A percentile compares a stretch with the other conserved stretches of the same genome.
These are phyloP conservation scores for Lomographa bimaculata DNA, from an alignment of 2,888 invertebrate genomes.

Conservation along the genomic window DNA sequence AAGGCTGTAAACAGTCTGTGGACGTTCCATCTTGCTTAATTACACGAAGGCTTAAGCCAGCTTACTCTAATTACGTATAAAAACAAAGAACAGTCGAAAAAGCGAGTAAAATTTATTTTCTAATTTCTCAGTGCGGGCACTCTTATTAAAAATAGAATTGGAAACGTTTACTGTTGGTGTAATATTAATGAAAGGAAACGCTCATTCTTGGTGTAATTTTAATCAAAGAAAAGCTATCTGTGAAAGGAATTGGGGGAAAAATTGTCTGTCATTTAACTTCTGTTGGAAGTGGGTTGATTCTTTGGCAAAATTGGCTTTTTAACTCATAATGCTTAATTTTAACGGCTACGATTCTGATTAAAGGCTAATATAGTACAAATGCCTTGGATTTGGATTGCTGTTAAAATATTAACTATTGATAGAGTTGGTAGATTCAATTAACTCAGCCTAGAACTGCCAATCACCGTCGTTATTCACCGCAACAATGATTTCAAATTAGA, in stretches of 20 bases:
- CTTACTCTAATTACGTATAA: constrained; percentile 75
- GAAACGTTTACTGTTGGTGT: constrained; percentile 47
- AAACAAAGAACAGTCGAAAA: constrained; percentile 71
- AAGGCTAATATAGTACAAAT: too few species aligned
- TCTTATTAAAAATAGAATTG: constrained; percentile 67
- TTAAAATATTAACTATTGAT: too few species aligned
- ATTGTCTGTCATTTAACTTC: constrained; percentile 6
- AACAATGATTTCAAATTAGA: neutral
- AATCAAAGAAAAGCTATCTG: constrained; percentile 19
- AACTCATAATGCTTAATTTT: too few species aligned
- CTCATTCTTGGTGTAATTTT: constrained; percentile 14
- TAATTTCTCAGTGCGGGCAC: constrained; percentile 62
- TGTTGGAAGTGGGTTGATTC: constrained; percentile 1
- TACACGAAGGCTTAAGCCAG: constrained; percentile 57
- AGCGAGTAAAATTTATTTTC: constrained; percentile 65
- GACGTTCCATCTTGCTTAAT: constrained; percentile 68
- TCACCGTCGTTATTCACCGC: too few species aligned
- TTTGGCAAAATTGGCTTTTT: neutral
- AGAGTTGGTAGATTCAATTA: too few species aligned
- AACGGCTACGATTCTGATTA: too few species aligned
- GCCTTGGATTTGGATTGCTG: too few species aligned
- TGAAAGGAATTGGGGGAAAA: constrained; percentile 5
- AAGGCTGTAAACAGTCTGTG: constrained; percentile 29
- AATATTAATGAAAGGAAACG: constrained; percentile 15
- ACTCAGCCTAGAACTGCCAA: too few species aligned